Evolutionary conservation across 2,113 vertebrate species (phyloP).

Genomic region (Rafetus swinhoei): DNA sequence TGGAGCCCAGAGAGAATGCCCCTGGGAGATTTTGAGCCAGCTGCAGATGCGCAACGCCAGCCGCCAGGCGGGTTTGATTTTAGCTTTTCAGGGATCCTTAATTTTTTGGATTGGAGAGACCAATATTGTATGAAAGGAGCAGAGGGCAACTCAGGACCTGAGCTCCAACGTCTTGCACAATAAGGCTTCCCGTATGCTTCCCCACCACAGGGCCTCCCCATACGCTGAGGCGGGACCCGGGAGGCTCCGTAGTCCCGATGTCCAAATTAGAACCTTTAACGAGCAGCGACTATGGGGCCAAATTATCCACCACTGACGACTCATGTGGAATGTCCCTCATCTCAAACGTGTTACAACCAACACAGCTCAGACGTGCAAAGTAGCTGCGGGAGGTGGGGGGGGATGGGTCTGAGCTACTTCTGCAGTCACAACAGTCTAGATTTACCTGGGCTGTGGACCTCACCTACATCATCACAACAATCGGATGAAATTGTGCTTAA

Average conservation of each 20-base stretch:
- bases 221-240: rapidly evolving
- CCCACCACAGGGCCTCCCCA: background rate
- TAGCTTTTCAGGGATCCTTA: background rate
- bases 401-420: background rate
- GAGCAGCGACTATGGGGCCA: background rate
- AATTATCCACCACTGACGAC: background rate
- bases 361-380: background rate
- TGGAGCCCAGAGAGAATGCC: background rate
- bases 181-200: background rate
- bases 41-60: background rate
- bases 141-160: background rate
- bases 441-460: background rate
- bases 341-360: background rate
- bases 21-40: background rate
- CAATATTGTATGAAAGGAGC: background rate
- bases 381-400: background rate
- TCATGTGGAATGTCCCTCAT: too few species aligned
- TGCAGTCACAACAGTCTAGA: background rate
- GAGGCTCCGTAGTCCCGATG: background rate
- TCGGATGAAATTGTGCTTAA: background rate
- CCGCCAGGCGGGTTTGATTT: background rate
- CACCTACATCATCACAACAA: background rate
- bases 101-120: background rate
- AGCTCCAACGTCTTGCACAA: background rate
- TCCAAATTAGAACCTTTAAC: background rate